Base-by-base conservation (phyloP, 2,113 vertebrate genomes). In the Myiagra hebetior region DNA sequence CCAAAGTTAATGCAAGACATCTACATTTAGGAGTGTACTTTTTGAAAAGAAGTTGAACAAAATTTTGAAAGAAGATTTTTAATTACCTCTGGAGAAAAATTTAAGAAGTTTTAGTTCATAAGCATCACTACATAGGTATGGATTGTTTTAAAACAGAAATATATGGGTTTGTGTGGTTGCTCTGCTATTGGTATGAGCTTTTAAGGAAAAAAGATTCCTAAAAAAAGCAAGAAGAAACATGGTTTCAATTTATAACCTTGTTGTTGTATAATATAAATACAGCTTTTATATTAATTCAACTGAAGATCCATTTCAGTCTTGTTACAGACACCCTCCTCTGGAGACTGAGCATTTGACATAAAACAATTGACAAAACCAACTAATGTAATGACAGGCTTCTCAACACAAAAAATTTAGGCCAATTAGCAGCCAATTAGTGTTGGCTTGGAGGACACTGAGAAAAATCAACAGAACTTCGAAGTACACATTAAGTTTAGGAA, bases 91-190 rank as follows among this genome's bases (percentile, higher is more conserved):
- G 31, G 26, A 81, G 30, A 7, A 87, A 81, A 70, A 69, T 39
- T 62, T 30, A 41, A 60, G 5, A 49, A 5, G 33, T 65, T 23
- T 80, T n/a, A 65, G 31, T 41, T 47, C 33, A 47, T 15, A 4
- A 72, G 20, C 44, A 49, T 41, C 11, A 80, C 21, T 65, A 27
- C 8, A 50, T 13, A 65, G 15, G 14, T 50, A 67, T 2, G 9
- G 19, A 69, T 35, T n/a, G 15, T 19, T 64, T 81, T 74, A 41
- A 64, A 79, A 64, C 2, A 57, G 7, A 86, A 76, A 91, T 60
- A 52, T 19, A 20, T 0, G 3, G 7, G 3, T 47, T n/a, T 87
- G n/a, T 37, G n/a, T 31, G 15, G 10, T 84, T 78, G 22, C 4
- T 85, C 2, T 94, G 13, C 31, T 50, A 62, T 8, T 41, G 41